Percentiles rank a stretch among this genome's conserved stretches.
Evolutionary conservation across 2,888 invertebrate species (phyloP).

Genomic region (Lissonota sp.): DNA sequence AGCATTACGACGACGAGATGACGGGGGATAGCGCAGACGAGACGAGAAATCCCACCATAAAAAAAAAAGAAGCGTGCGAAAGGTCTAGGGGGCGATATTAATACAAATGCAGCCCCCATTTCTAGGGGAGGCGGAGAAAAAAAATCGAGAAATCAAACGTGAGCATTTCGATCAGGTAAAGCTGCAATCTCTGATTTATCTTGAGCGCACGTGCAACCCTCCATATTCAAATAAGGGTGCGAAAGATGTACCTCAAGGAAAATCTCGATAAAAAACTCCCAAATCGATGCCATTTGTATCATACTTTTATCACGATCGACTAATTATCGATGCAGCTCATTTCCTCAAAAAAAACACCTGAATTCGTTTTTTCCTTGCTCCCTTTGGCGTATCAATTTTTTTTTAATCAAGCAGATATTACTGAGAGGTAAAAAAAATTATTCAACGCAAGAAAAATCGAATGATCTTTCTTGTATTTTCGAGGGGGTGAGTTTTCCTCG

Average conservation of each 20-base stretch:
- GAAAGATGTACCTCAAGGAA: not conserved
- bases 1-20: constrained; percentile 17
- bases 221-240: constrained; percentile 41
- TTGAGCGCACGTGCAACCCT: constrained; percentile 17
- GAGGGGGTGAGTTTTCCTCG: too few relatives aligned
- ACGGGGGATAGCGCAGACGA: not conserved
- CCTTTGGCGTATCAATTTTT: too few relatives aligned
- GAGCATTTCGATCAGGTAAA: not conserved
- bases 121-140: not conserved
- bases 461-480: too few relatives aligned
- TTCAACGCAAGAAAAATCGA: too few relatives aligned
- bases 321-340: too few relatives aligned
- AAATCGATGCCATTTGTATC: constrained; percentile 1
- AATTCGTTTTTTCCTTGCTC: too few relatives aligned
- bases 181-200: not conserved
- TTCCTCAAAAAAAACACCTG: too few relatives aligned
- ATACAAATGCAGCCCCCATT: constrained; percentile 17
- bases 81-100: constrained; percentile 24
- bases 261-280: constrained; percentile 42
- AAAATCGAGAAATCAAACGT: not conserved
- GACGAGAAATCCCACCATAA: too few relatives aligned
- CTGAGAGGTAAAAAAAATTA: too few relatives aligned
- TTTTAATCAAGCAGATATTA: too few relatives aligned
- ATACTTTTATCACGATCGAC: not conserved
- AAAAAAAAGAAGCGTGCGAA: constrained; percentile 35